A percentile compares a stretch with the other conserved stretches of the same genome.
phyloP scores from a whole-genome alignment of 1,140 invertebrate genomes.

The Sitodiplosis mosellana region DNA sequence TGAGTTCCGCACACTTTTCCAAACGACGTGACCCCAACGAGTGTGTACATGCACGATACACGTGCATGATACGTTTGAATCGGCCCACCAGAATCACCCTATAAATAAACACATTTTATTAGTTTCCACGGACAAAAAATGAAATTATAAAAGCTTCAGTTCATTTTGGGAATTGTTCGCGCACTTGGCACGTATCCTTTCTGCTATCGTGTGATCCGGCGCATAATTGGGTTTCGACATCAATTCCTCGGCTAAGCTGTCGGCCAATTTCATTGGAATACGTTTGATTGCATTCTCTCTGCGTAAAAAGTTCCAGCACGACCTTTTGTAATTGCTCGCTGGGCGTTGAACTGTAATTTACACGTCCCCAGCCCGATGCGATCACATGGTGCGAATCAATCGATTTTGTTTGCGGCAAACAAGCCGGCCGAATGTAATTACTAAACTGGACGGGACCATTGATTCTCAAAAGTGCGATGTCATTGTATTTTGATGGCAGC shows the following conservation, averaged over 20 bases:
- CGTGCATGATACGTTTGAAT: constrained; percentile 10
- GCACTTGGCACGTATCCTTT: constrained; percentile 55
- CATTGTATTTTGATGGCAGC: neutral
- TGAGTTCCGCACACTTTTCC: constrained; percentile 23
- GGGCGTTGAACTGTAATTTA: neutral
- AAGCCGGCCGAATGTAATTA: neutral
- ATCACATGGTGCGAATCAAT: neutral
- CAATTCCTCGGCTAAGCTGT: neutral
- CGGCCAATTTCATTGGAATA: neutral
- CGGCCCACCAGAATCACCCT: constrained; percentile 3
- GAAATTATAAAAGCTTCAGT: no score
- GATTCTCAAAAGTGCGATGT: neutral
- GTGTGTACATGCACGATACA: constrained; percentile 23
- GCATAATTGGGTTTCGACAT: constrained; percentile 37
- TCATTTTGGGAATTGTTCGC: neutral
- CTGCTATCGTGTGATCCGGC: constrained; percentile 48
- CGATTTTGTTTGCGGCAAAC: neutral
- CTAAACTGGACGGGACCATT: neutral
- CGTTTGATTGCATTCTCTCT: neutral
- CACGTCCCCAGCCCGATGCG: neutral
- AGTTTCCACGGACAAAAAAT: no score
- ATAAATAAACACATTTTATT: neutral
- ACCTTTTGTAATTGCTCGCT: neutral
- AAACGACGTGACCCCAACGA: constrained; percentile 26
- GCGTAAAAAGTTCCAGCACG: neutral